A percentile compares a stretch with the other conserved stretches of the same genome.
Conservation (phyloP, 2,113 vertebrate species). For the Felis chaus region DNA sequence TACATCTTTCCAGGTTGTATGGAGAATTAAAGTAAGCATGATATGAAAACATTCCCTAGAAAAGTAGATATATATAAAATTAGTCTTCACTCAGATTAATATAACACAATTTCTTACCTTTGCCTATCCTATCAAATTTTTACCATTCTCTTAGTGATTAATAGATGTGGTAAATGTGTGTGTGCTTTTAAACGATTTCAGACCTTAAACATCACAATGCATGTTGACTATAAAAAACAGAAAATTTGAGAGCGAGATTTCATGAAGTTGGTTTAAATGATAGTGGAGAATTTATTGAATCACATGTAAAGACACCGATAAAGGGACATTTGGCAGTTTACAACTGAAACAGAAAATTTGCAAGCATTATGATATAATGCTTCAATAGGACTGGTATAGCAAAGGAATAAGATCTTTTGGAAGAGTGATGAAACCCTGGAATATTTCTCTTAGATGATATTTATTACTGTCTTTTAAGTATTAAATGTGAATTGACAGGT, state of each 20-base stretch:
- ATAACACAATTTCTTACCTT: background rate
- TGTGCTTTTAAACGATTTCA: background rate
- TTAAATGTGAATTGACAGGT: constrained; percentile 23
- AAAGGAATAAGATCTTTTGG: background rate
- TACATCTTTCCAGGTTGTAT: background rate
- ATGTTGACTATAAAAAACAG: background rate
- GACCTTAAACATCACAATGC: background rate
- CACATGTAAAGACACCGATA: background rate
- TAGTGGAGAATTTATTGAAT: background rate
- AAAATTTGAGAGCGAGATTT: constrained; percentile 38
- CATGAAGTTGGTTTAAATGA: background rate
- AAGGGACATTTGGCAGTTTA: background rate
- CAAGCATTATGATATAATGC: background rate
- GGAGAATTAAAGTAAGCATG: constrained; percentile 27
- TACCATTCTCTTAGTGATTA: background rate
- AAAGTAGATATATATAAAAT: constrained; percentile 31
- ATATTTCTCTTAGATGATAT: background rate
- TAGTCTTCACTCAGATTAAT: background rate
- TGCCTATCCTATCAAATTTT: background rate
- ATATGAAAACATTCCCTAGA: background rate
- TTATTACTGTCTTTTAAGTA: background rate
- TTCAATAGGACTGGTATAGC: background rate
- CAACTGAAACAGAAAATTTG: background rate
- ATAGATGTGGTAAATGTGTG: background rate
- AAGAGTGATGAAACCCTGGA: background rate